Base-by-base conservation (phyloP, 2,888 invertebrate genomes). In the Megastigmus dorsalis region DNA sequence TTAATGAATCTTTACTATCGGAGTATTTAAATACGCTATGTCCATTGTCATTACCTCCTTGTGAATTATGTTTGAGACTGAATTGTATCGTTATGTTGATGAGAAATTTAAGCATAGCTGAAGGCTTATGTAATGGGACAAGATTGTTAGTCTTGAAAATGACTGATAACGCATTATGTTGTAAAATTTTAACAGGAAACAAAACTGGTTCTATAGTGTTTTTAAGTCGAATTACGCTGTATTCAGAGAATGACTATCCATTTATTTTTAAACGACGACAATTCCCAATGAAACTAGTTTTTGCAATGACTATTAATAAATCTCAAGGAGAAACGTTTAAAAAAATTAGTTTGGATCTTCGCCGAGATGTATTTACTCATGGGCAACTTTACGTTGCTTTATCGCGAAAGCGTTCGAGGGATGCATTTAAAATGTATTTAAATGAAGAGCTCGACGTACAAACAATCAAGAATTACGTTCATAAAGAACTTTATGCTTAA, bases 201-300 rank as follows among this genome's bases (percentile, higher is more conserved):
- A 60, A 45, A 45, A 15, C 0, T 6, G 18, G 30, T 9, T 26
- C 43, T 26, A n/a, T 60, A 7, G 18, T 60, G n/a, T 45, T 60
- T 30, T 10, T 45, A 15, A 60, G n/a, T 65, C 63, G 78, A 13
- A 65, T 75, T 28, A 75, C 74, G 10, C 36, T 67, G n/a, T 70
- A 70, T 50, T 70, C 36, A 23, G 70, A 75, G 23, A 59, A 69
- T 41, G 41, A 30, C 15, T 38, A 54, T 41, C 59, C 41, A 23
- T 55, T 55, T 33, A 33, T 13, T 33, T 55, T 55, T 36, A 55
- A 55, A 55, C 5, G 41, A 59, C n/a, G 41, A 59, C n/a, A 59
- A 41, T 59, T 59, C 38, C 59, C 41, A 5, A 9, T 55, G 1
- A 30, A 55, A 38, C 18, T 59, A 23, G 36, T 38, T 13, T 59